phyloP scores from a whole-genome alignment of 2,888 invertebrate genomes.

The Trichopoda pennipes region DNA sequence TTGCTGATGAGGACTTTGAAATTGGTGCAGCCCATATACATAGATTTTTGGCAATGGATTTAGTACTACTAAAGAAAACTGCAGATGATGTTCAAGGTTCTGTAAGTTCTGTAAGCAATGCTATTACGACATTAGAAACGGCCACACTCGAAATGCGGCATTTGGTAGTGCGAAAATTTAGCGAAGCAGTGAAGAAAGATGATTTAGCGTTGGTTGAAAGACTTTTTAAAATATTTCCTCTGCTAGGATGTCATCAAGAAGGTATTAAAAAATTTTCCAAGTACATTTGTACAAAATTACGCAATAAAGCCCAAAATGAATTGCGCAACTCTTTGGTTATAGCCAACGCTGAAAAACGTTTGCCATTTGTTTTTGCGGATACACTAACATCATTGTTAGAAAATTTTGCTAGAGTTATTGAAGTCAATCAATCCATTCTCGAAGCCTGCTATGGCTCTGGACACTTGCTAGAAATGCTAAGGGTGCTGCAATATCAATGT shows the following conservation, averaged over 20 bases:
- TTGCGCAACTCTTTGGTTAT: constrained; percentile 85
- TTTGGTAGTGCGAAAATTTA: constrained; percentile 88
- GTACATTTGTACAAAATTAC: constrained; percentile 90
- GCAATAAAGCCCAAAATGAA: constrained; percentile 87
- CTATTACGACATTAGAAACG: constrained; percentile 84
- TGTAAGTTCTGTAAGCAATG: constrained; percentile 80
- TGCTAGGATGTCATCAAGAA: constrained; percentile 94
- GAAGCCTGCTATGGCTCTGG: constrained; percentile 94
- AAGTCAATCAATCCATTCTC: constrained; percentile 93
- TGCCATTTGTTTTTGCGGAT: constrained; percentile 91
- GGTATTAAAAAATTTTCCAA: constrained; percentile 93
- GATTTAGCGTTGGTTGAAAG: constrained; percentile 95
- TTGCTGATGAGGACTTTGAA: constrained; percentile 97
- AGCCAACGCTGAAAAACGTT: constrained; percentile 86
- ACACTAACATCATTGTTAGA: constrained; percentile 92
- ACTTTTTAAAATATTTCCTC: constrained; percentile 98
- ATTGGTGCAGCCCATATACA: constrained; percentile 97
- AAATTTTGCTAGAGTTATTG: constrained; percentile 90
- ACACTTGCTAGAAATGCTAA: constrained; percentile 86
- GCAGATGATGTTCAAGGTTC: constrained; percentile 87
- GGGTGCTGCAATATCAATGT: constrained; percentile 89
- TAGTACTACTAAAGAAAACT: constrained; percentile 88
- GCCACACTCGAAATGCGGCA: constrained; percentile 86
- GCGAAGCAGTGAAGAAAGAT: constrained; percentile 93
- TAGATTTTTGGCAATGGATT: constrained; percentile 95